phyloP scores from a whole-genome alignment of 2,113 vertebrate genomes.

The Agapornis roseicollis region DNA sequence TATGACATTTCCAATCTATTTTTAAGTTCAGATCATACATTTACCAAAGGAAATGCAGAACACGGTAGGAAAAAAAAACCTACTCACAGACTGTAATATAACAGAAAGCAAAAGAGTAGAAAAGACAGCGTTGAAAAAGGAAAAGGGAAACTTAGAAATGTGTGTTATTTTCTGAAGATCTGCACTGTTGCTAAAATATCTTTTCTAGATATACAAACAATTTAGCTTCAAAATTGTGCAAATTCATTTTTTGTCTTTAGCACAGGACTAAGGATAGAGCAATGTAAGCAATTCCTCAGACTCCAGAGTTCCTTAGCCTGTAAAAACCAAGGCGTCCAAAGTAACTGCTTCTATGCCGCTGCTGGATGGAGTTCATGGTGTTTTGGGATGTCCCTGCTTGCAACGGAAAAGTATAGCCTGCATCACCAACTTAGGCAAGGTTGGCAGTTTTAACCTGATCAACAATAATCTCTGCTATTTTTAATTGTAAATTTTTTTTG shows the following conservation, averaged over 20 bases:
- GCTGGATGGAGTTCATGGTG: background rate
- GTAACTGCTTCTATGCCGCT: rapidly evolving
- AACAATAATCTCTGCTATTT: background rate
- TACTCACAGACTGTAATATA: background rate
- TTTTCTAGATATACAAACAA: background rate
- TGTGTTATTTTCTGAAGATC: background rate
- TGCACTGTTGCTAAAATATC: background rate
- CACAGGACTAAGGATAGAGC: background rate
- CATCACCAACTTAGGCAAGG: background rate
- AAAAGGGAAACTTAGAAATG: background rate
- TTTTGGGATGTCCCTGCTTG: background rate
- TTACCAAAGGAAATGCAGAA: background rate
- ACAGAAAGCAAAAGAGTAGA: background rate
- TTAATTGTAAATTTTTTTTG: background rate
- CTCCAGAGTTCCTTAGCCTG: background rate
- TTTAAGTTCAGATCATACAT: background rate
- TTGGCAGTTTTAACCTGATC: background rate
- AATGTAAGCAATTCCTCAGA: background rate
- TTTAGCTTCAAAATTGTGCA: background rate
- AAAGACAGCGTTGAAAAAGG: background rate
- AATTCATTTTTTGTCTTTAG: background rate
- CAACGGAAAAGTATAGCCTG: background rate
- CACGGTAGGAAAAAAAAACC: background rate
- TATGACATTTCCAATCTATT: background rate
- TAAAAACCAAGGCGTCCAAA: background rate